Base-by-base conservation (phyloP, 2,797 vertebrate genomes). In the Pseudomugil gertrudae region DNA sequence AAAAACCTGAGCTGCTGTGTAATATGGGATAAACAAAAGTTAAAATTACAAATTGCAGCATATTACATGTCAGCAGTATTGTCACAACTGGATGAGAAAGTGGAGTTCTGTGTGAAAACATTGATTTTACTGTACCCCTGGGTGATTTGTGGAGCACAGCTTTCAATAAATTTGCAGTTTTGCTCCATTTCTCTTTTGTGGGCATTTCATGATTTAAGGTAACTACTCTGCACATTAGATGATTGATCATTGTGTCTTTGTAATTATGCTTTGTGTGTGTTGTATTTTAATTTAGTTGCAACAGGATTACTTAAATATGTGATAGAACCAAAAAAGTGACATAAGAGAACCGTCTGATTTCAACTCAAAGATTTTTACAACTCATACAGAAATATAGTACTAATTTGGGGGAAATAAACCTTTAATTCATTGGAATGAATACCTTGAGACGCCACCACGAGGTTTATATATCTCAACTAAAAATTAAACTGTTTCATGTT, bases 131-230 rank as follows among this genome's bases (percentile, higher is more conserved):
- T 87, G 79, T 81, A 81, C 59, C 70, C 69, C 43, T 74, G 33
- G 66, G 76, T 89, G 85, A 89, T 87, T 87, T 89, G 84, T 87
- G 80, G 77, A 84, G 74, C 67, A 66, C 40, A 57, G 61, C 50
- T 78, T 55, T 84, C 73, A 80, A 84, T 89, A 81, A 67, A 87
- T 87, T 85, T 76, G 55, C 51, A 66, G 78, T 86, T 85, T 86
- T 69, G 50, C 72, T 73, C 69, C 71, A 84, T 84, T 83, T 80
- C 57, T 84, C 80, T 76, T 80, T 76, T 85, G 66, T 72, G 59
- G 84, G 56, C 63, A 75, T 67, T 79, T 85, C 69, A 75, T 86
- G 78, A 87, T 85, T 87, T 81, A 78, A 58, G 60, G 68, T 66
- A 81, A 81, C 67, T 47, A 76, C 57, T 81, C 59, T 61, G 65